These are phyloP conservation scores for Podarcis cretensis DNA, from an alignment of 2,113 vertebrate genomes.

Conservation along the genomic window DNA sequence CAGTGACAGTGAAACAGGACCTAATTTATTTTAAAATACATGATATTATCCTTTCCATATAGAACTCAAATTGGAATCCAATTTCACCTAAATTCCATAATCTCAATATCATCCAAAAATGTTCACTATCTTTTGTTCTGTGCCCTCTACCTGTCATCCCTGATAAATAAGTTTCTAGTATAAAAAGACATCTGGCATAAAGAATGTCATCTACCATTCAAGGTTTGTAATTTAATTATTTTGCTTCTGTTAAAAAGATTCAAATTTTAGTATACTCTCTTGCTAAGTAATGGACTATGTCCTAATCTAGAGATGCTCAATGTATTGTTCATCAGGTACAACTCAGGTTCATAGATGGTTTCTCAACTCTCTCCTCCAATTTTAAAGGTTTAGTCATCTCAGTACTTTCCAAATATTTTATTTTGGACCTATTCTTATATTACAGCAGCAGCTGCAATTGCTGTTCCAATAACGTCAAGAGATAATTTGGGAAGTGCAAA, in stretches of 20 bases:
- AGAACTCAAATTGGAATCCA: neutral
- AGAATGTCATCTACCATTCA: neutral
- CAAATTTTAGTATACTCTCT: neutral
- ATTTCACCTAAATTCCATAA: neutral
- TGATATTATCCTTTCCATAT: neutral
- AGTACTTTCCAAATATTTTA: neutral
- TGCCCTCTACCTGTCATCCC: neutral
- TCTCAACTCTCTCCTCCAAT: neutral
- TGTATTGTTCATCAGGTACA: neutral
- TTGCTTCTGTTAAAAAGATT: neutral
- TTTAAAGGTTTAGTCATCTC: neutral
- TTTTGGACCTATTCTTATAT: neutral
- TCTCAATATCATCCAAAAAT: neutral
- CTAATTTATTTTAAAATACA: neutral
- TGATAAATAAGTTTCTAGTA: neutral
- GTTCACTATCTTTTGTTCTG: neutral
- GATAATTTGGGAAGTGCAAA: neutral
- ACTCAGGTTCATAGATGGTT: neutral
- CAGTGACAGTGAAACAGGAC: neutral
- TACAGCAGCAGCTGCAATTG: neutral
- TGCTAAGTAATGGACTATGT: neutral
- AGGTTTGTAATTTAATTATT: neutral
- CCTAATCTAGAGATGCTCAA: too few relatives aligned
- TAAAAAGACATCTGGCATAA: neutral
- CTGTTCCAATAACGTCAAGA: neutral